Conservation (phyloP, 2,888 invertebrate genomes). For the Netelia inedita region DNA sequence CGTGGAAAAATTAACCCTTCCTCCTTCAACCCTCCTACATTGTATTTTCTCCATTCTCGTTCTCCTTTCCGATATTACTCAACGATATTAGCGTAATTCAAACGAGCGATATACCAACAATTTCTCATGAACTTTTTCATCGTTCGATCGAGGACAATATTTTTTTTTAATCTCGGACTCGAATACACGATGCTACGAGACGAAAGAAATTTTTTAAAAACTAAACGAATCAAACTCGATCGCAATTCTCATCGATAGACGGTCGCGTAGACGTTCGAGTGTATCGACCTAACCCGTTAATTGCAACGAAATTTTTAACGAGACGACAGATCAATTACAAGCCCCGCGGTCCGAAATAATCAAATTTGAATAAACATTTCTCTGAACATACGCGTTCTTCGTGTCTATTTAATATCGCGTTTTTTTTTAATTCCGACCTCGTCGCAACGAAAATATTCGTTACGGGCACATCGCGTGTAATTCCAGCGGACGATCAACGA, state of each 20-base stretch:
- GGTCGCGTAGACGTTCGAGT: not conserved
- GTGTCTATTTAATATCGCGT: constrained; percentile 3
- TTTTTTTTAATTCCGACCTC: not conserved
- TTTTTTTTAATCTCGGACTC: no score
- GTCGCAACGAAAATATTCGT: constrained; percentile 24
- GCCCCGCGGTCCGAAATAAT: constrained; percentile 30
- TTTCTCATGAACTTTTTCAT: no score
- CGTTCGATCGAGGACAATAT: no score
- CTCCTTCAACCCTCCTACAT: constrained; percentile 25
- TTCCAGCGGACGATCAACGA: constrained; percentile 34
- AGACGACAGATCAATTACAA: constrained; percentile 28
- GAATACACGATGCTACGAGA: no score
- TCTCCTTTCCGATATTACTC: not conserved
- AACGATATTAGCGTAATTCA: not conserved
- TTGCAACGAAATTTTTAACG: constrained; percentile 48
- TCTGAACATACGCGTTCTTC: constrained; percentile 13
- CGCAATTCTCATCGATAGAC: no score
- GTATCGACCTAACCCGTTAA: not conserved
- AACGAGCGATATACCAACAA: no score
- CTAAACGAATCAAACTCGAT: no score
- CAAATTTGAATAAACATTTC: constrained; percentile 56
- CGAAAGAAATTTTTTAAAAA: no score
- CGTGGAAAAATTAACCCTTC: constrained; percentile 28
- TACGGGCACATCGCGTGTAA: constrained; percentile 14
- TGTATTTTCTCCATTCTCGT: constrained; percentile 36